These are phyloP conservation scores for Prunella fulvescens DNA, from an alignment of 2,113 vertebrate species.

Conservation along the genomic window DNA sequence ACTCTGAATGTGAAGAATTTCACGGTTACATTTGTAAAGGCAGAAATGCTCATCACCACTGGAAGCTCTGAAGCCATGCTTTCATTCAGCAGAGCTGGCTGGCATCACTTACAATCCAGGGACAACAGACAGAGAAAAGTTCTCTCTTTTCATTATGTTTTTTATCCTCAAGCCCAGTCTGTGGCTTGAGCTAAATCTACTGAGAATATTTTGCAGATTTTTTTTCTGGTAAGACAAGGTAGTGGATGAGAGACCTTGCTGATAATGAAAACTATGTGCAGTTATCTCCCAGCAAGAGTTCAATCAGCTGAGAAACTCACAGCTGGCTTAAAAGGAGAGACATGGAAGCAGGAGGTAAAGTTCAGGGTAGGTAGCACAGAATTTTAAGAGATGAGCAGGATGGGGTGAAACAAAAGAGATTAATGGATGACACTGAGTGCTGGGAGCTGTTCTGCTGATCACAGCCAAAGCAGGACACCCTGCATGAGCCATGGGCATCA, in stretches of 20 bases:
- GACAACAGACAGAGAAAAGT: background rate
- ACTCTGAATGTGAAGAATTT: background rate
- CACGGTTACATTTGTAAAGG: background rate
- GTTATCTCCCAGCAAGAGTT: background rate
- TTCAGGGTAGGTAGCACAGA: background rate
- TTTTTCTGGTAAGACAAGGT: background rate
- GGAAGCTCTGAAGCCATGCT: background rate
- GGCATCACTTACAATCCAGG: background rate
- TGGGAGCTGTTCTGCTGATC: background rate
- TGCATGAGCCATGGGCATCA: background rate
- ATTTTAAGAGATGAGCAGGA: background rate
- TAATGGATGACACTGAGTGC: background rate
- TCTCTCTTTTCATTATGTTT: background rate
- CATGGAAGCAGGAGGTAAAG: background rate
- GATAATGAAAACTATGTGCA: background rate
- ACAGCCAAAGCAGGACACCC: background rate
- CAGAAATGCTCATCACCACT: background rate
- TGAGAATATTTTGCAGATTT: background rate
- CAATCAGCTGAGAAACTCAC: conserved; percentile 7
- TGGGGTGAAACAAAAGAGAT: background rate
- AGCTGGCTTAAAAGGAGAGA: conserved; percentile 2
- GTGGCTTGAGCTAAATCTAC: background rate
- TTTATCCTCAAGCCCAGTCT: background rate
- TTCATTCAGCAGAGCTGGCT: background rate
- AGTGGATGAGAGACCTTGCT: background rate